Conservation (phyloP, 2,888 invertebrate species). For the Eucera pruinosa region DNA sequence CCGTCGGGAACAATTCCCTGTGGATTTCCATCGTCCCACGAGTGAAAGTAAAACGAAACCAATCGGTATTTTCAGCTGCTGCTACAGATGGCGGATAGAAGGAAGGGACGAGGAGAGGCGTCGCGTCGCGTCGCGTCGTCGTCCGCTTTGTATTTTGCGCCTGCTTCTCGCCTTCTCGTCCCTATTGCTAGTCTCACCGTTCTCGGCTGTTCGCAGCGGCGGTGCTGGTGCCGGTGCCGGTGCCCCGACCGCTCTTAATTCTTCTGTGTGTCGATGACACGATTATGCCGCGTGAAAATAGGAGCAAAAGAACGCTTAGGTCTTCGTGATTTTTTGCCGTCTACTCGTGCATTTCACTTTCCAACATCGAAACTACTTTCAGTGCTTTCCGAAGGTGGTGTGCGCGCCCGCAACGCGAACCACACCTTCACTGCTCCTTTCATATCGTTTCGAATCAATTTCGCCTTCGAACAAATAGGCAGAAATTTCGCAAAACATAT, state of each 20-base stretch:
- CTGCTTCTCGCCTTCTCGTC: background rate
- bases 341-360: slow-evolving; percentile 64
- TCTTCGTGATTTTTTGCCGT: slow-evolving; percentile 33
- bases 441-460: slow-evolving; percentile 16
- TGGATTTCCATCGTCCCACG: slow-evolving; percentile 48
- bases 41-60: slow-evolving; percentile 75
- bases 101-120: slow-evolving; percentile 1
- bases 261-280: background rate
- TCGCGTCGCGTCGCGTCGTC: slow-evolving; percentile 27
- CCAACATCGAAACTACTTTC: slow-evolving; percentile 59
- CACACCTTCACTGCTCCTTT: slow-evolving; percentile 52
- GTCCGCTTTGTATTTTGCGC: background rate
- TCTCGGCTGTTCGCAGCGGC: too few species aligned
- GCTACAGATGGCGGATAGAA: slow-evolving; percentile 20
- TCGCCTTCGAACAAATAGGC: background rate
- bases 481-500: background rate
- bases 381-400: slow-evolving; percentile 24
- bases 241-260: too few species aligned
- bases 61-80: slow-evolving; percentile 58
- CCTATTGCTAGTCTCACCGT: background rate
- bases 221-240: too few species aligned
- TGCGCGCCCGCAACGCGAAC: slow-evolving; percentile 6
- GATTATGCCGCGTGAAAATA: slow-evolving; percentile 38
- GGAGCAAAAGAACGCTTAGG: slow-evolving; percentile 22
- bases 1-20: slow-evolving; percentile 16